phyloP scores from a whole-genome alignment of 1,140 invertebrate species.

The Drosophila kikkawai region DNA sequence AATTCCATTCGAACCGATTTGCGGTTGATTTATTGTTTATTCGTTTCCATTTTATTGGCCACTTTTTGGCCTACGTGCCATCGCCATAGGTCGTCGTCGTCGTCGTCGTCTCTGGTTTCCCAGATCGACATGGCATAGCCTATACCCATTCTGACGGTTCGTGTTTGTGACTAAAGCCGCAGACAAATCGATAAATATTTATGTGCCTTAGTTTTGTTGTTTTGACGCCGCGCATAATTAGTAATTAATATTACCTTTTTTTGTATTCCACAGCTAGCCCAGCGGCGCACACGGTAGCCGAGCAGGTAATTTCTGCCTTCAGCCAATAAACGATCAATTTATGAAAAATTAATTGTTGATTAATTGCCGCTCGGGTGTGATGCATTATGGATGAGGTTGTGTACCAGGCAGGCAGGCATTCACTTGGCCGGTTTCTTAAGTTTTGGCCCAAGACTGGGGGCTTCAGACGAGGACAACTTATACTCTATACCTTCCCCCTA shows the following conservation, averaged over 20 bases:
- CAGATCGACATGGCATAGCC: not conserved
- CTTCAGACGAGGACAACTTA: slow-evolving; percentile 1
- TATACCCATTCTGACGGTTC: slow-evolving; percentile 15
- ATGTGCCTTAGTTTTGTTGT: slow-evolving; percentile 70
- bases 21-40: slow-evolving; percentile 77
- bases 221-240: slow-evolving; percentile 78
- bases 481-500: not conserved
- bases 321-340: slow-evolving; percentile 45
- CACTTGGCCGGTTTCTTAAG: slow-evolving; percentile 22
- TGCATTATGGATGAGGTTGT: slow-evolving; percentile 45
- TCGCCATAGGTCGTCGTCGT: slow-evolving; percentile 7
- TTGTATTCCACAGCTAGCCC: slow-evolving; percentile 3
- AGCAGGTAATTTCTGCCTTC: slow-evolving; percentile 46
- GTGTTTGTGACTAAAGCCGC: slow-evolving; percentile 21
- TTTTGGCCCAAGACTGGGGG: slow-evolving; percentile 20
- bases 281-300: slow-evolving; percentile 62
- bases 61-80: slow-evolving; percentile 68
- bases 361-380: slow-evolving; percentile 59
- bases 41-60: slow-evolving; percentile 70
- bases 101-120: not conserved
- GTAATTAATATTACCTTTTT: slow-evolving; percentile 59
- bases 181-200: slow-evolving; percentile 73
- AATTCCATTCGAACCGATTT: slow-evolving; percentile 74
- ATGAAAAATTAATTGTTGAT: slow-evolving; percentile 76
- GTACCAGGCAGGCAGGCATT: slow-evolving; percentile 16